Conservation (phyloP, 2,888 invertebrate species). For the Seira sanloemensis region DNA sequence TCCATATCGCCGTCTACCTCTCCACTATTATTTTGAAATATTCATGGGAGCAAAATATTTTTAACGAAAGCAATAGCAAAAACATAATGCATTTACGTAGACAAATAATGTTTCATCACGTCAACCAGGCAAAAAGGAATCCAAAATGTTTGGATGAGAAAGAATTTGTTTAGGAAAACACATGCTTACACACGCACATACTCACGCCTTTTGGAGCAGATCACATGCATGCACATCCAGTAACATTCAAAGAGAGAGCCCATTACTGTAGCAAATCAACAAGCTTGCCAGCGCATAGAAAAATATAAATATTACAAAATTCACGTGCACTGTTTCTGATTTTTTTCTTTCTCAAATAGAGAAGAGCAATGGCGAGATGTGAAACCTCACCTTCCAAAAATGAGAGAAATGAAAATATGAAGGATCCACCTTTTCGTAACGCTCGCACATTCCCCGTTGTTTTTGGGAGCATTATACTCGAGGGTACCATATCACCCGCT, state of each 20-base stretch:
- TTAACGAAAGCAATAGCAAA: not conserved
- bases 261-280: not conserved
- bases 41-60: not conserved
- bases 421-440: not conserved
- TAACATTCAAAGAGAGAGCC: not conserved
- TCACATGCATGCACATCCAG: not conserved
- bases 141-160: not conserved
- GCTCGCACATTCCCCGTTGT: not conserved
- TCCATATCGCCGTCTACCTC: too few relatives aligned
- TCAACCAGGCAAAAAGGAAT: not conserved
- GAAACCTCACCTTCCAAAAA: too few relatives aligned
- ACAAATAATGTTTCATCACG: constrained; percentile 1
- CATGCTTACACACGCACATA: not conserved
- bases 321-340: not conserved
- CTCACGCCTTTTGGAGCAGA: not conserved
- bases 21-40: not conserved
- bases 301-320: not conserved
- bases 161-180: not conserved
- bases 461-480: not conserved
- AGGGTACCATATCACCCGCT: not conserved
- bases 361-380: not conserved
- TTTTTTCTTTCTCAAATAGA: not conserved
- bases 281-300: not conserved
- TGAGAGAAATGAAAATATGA: not conserved
- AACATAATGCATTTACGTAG: not conserved